Base-by-base conservation (phyloP, 2,888 invertebrate genomes). In the Apantesis nais region DNA sequence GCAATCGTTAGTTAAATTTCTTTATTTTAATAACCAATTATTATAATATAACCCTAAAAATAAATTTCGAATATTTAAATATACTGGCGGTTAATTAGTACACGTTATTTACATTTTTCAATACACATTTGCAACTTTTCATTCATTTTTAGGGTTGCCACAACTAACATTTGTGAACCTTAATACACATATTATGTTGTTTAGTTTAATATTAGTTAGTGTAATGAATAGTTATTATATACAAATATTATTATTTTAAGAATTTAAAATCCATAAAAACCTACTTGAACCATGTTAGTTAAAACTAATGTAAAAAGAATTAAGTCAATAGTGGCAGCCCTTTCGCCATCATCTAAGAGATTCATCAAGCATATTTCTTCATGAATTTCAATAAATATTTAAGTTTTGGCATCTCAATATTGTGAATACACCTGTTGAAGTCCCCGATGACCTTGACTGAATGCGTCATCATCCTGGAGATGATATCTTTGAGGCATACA, bases 361-460 rank as follows among this genome's bases (percentile, higher is more conserved):
- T 31, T 52, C 60, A 85, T 84, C 78, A 92, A 62, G 94, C 94
- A 82, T 95, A 95, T 81, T 95, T 95, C 85, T 95, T 95, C 95
- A 95, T 94, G 75, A 94, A 95, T 76, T 94, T 95, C 25, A 95
- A 87, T 69, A 95, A 79, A 81, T 95, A 94, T 74, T 95, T 95
- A 8, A 95, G 86, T 85, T 94, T 94, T 0, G 94, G 94, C 95
- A 95, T 95, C 76, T 95, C 95, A 12, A 94, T 94, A 75, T 95
- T 94, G 79, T 95, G 95, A 74, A 95, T 95, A 78, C 95, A 95
- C 37, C 93, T 88, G 83, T 95, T 95, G 82, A 94, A 95, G 82
- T 95, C 95, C 1, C 94, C 94, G 22, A 95, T 94, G 66, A 95
- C 94, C 80, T 95, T 94, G 16, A 95, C 94, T 0, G 95, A 94